phyloP scores from a whole-genome alignment of 1,140 invertebrate genomes.

The Drosophila leontia region DNA sequence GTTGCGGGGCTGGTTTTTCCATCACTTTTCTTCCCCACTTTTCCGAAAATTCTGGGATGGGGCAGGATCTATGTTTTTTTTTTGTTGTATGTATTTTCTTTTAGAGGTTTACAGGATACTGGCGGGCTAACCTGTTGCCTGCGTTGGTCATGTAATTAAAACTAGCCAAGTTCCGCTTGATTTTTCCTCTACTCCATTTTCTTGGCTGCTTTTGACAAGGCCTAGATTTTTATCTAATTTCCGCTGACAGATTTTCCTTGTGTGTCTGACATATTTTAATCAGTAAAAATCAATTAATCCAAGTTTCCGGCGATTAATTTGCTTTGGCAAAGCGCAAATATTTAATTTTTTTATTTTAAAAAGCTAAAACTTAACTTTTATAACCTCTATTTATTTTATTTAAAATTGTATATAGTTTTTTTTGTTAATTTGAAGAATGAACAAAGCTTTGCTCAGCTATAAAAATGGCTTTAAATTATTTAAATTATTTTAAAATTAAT shows the following conservation, averaged over 20 bases:
- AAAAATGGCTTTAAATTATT: no score
- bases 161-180: not conserved
- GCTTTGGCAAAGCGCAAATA: not conserved
- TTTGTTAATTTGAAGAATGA: not conserved
- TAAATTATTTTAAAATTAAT: no score
- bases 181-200: not conserved
- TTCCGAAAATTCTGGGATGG: not conserved
- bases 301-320: not conserved
- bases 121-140: conserved; percentile 7
- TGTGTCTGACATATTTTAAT: conserved; percentile 18
- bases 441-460: no score
- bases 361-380: no score
- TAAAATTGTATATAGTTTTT: not conserved
- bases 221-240: conserved; percentile 13
- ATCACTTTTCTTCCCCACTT: not conserved
- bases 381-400: not conserved
- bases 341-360: not conserved
- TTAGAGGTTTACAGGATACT: not conserved
- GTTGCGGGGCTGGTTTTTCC: conserved; percentile 8
- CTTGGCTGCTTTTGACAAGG: not conserved
- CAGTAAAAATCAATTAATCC: not conserved
- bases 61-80: not conserved
- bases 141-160: conserved; percentile 8
- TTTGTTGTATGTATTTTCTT: not conserved
- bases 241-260: conserved; percentile 3